phyloP scores from a whole-genome alignment of 2,888 invertebrate species.

The Hydriomena furcata region DNA sequence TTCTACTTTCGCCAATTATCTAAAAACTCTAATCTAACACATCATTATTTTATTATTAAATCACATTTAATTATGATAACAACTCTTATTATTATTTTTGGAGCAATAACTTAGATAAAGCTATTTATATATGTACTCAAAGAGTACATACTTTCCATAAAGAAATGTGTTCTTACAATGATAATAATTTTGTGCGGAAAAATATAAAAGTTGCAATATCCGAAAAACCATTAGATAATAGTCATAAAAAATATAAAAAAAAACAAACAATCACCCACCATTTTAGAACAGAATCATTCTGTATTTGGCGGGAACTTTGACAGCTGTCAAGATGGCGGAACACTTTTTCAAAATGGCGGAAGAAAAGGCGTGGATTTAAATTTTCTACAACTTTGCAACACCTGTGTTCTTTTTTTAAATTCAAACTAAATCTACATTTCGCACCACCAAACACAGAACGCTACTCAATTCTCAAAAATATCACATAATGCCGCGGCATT shows the following conservation, averaged over 20 bases:
- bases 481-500: constrained; percentile 53
- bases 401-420: too few relatives aligned
- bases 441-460: constrained; percentile 16
- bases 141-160: constrained; percentile 26
- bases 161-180: constrained; percentile 15
- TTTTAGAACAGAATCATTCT: constrained; percentile 20
- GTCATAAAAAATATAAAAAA: constrained; percentile 31
- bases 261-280: constrained; percentile 11
- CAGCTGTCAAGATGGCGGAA: constrained; percentile 27
- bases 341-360: neutral
- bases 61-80: constrained; percentile 55
- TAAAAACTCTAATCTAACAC: constrained; percentile 27
- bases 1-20: constrained; percentile 39
- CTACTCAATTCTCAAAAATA: constrained; percentile 41
- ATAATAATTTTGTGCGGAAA: constrained; percentile 24
- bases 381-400: too few relatives aligned
- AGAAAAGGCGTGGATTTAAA: too few relatives aligned
- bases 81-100: constrained; percentile 33
- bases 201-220: constrained; percentile 20
- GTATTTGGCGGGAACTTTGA: constrained; percentile 44
- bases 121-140: constrained; percentile 14
- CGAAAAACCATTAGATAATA: constrained; percentile 7
- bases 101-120: constrained; percentile 29
- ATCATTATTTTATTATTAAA: constrained; percentile 46
- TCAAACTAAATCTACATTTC: too few relatives aligned